A percentile compares a stretch with the other conserved stretches of the same genome.
Evolutionary conservation across 2,113 vertebrate genomes (phyloP).

Genomic region (Speoplatyrhinus poulsoni): DNA sequence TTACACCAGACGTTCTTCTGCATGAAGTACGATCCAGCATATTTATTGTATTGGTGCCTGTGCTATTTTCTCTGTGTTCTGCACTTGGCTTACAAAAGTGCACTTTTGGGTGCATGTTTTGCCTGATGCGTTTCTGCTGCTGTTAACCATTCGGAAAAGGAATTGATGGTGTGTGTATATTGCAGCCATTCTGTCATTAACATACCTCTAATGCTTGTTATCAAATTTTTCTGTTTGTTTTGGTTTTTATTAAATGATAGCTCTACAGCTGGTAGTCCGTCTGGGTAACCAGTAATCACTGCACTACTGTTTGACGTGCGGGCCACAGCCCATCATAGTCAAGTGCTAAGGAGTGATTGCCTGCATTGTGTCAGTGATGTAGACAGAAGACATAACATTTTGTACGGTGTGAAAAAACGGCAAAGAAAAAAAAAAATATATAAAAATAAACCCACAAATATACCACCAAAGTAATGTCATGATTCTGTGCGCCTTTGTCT

Average conservation of each 20-base stretch:
- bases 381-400: slow-evolving; percentile 64
- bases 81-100: too few relatives aligned
- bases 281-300: slow-evolving; percentile 73
- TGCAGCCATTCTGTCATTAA: too few relatives aligned
- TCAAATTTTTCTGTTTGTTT: too few relatives aligned
- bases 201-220: too few relatives aligned
- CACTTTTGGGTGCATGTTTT: too few relatives aligned
- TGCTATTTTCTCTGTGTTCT: too few relatives aligned
- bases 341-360: slow-evolving; percentile 71
- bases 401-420: slow-evolving; percentile 48
- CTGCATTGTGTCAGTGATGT: slow-evolving; percentile 64
- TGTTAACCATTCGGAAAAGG: too few relatives aligned
- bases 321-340: slow-evolving; percentile 64
- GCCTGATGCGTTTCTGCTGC: too few relatives aligned
- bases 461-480: background rate
- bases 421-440: slow-evolving; percentile 21
- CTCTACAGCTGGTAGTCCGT: slow-evolving; percentile 56
- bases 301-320: slow-evolving; percentile 60
- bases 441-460: slow-evolving; percentile 37
- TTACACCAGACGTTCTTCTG: too few relatives aligned
- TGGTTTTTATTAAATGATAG: slow-evolving; percentile 57
- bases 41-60: too few relatives aligned
- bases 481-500: background rate
- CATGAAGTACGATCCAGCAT: too few relatives aligned
- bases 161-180: too few relatives aligned